Evolutionary conservation across 2,113 vertebrate genomes (phyloP), one percentile per base, ranked within the genome.

Genomic region (Fulmarus glacialis): DNA sequence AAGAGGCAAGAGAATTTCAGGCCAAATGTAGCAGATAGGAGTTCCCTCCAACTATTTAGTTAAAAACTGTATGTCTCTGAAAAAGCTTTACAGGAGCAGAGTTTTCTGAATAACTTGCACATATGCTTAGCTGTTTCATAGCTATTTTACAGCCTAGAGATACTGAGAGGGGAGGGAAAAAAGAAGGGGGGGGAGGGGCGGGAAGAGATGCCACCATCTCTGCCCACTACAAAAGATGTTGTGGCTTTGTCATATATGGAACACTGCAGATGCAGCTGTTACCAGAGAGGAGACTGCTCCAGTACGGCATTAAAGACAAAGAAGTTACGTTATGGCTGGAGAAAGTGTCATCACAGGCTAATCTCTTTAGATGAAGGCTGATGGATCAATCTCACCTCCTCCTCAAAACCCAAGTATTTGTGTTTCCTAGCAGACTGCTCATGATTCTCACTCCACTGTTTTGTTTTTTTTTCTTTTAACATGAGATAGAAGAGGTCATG

Each of bases 1-100:
- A 92, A 82, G 71, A 96, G 70, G 91, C 74, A 97, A 91, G 66
- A 86, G 60, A 90, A 89, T 81, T 93, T 86, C 74, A 90, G 63
- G 87, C 84, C 90, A 50, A 95, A 89, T 87, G 74, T 24, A 85
- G 52, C 66, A 83, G 47, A 50, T 8, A 80, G 74, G 73, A 88
- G 45, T 68, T 94, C 66, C 90, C 90, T 86, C 89, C 43, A 79
- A 70, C 85, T 67, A 67, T 38, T 88, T 52, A 22, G 47, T 67
- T 91, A 87, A 96, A 88, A 93, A 62, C 29, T 50, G 8, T 43
- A 16, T 15, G 32, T 89, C 68, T 92, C 83, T 88, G 84, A 87
- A 94, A 94, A 94, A 95, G 67, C 68, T 62, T 90, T 82, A 77
- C 23, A 83, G 50, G 66, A 89, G 75, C 62, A 92, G 40, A 79